Evolutionary conservation across 2,797 vertebrate genomes (phyloP).

Genomic region (Megaceryle alcyon): DNA sequence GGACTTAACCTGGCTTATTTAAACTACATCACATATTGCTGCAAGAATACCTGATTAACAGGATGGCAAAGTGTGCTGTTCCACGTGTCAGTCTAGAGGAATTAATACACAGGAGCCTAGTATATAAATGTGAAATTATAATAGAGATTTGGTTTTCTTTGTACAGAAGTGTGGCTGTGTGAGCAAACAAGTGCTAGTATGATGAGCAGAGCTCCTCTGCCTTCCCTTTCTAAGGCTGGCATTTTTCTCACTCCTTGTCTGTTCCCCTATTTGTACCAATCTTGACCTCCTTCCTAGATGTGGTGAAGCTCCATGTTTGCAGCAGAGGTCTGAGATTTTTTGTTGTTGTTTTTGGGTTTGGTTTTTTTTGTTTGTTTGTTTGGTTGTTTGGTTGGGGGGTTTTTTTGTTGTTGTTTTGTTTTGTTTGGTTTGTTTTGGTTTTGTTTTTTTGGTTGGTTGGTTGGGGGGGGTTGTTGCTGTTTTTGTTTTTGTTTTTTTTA

Average conservation of each 20-base stretch:
- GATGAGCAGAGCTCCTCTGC: background rate
- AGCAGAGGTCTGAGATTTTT: background rate
- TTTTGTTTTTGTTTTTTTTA: no score
- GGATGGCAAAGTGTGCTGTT: constrained; percentile 47
- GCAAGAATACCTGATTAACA: constrained; percentile 49
- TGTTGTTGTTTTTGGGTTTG: background rate
- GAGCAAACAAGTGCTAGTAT: background rate
- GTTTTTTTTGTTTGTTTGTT: background rate
- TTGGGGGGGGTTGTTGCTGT: no score
- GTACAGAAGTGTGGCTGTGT: background rate
- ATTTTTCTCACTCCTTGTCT: background rate
- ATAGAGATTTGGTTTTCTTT: background rate
- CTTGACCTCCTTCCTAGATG: background rate
- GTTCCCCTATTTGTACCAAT: background rate
- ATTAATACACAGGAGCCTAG: background rate
- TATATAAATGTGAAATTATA: constrained; percentile 10
- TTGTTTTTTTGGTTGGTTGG: background rate
- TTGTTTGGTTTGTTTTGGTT: background rate
- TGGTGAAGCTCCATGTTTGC: background rate
- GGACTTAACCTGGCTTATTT: constrained; percentile 51
- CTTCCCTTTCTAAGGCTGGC: background rate
- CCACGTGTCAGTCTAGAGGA: constrained; percentile 33
- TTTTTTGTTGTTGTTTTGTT: no score
- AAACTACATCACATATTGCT: constrained; percentile 24
- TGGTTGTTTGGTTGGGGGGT: no score